Evolutionary conservation across 2,797 vertebrate species (phyloP).

Genomic region (Sorex maritimensis): DNA sequence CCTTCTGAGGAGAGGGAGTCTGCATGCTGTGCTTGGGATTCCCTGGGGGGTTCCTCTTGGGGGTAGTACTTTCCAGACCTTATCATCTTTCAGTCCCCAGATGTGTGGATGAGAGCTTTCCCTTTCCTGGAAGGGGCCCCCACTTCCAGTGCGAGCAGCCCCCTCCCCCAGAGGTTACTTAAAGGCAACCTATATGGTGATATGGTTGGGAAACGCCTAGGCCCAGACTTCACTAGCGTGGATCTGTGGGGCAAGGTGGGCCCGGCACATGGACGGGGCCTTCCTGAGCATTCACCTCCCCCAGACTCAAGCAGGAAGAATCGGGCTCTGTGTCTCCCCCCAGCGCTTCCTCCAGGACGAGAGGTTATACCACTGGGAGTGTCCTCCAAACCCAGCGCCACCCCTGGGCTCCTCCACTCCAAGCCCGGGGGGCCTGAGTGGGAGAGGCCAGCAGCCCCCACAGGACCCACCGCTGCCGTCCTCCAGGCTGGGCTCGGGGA

Average conservation of each 20-base stretch:
- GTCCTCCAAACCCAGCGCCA: background rate
- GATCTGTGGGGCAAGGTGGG: background rate
- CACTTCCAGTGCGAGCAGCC: background rate
- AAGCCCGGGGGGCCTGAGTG: slow-evolving; percentile 16
- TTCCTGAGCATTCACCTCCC: background rate
- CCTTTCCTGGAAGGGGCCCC: background rate
- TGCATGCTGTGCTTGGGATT: background rate
- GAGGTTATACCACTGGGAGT: background rate
- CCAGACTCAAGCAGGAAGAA: background rate
- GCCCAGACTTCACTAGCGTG: background rate
- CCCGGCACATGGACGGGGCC: background rate
- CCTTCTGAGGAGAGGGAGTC: background rate
- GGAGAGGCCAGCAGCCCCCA: slow-evolving; percentile 70
- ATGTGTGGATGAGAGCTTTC: background rate
- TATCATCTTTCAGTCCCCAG: background rate
- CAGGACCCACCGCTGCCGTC: slow-evolving; percentile 97
- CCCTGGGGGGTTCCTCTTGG: background rate
- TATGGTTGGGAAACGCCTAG: slow-evolving; percentile 1
- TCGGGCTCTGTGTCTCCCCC: background rate
- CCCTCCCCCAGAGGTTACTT: too few species aligned
- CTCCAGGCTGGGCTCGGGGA: slow-evolving; percentile 91
- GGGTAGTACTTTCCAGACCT: background rate
- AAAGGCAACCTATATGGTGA: background rate
- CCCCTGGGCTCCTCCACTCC: slow-evolving; percentile 14
- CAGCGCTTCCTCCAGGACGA: background rate